Conservation (phyloP, 2,797 vertebrate species). For the Poecilia picta region DNA sequence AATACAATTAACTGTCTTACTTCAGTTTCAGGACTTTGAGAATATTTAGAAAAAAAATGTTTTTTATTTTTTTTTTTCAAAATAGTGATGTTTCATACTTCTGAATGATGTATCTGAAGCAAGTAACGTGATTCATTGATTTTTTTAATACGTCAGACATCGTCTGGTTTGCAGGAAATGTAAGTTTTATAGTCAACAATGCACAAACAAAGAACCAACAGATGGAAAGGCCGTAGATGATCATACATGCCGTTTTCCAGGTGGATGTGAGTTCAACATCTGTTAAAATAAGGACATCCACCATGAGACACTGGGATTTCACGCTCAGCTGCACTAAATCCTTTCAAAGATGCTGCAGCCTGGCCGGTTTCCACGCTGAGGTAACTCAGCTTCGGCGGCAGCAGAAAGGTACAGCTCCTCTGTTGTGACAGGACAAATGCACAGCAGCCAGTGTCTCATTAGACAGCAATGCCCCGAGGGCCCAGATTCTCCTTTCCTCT, state of each 20-base stretch:
- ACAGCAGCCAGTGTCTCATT: conserved; percentile 61
- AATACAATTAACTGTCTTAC: neutral
- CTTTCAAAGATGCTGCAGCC: conserved; percentile 70
- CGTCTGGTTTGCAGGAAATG: neutral
- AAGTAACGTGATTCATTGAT: neutral
- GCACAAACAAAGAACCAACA: conserved; percentile 23
- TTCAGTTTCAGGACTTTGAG: neutral
- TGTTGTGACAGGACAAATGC: conserved; percentile 53
- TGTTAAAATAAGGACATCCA: conserved; percentile 61
- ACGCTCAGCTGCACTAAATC: conserved; percentile 67
- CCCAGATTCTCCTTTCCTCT: conserved; percentile 42
- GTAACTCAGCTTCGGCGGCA: conserved; percentile 27
- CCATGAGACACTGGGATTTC: conserved; percentile 63
- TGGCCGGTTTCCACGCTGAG: conserved; percentile 39
- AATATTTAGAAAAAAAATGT: neutral
- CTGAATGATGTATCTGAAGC: neutral
- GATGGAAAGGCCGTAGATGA: conserved; percentile 46
- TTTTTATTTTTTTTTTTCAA: neutral
- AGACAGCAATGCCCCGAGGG: conserved; percentile 48
- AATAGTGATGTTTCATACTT: neutral
- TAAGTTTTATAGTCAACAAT: conserved; percentile 6
- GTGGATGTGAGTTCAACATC: conserved; percentile 58
- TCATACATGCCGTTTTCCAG: conserved; percentile 32
- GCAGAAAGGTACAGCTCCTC: conserved; percentile 29
- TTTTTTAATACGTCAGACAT: neutral